Base-by-base conservation (phyloP, 2,797 vertebrate species). In the Delichon dasypus region DNA sequence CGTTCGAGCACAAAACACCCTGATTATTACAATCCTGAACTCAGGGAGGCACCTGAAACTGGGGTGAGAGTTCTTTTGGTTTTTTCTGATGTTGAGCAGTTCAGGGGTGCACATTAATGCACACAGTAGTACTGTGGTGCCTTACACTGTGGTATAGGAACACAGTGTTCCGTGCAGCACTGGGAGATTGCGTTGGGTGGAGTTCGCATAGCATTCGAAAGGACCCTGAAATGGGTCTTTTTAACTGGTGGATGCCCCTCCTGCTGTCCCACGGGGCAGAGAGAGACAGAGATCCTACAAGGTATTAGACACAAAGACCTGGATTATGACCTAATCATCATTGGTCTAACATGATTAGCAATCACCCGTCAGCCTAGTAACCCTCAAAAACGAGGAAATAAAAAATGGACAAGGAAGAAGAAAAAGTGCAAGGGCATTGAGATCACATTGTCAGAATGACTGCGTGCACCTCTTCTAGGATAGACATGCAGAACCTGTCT, bases 21-120 rank as follows among this genome's bases (percentile, higher is more conserved):
- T 77, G 95, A 86, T 94, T 91, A 89, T 94, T 96, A 93, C 92
- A 95, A 64, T 89, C 90, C 92, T 92, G 94, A 95, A 84, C 93
- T 95, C 95, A 96, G 95, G 81, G 92, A 95, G 76, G 78, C 93
- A 97, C 88, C 94, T 95, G 97, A 90, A 88, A 78, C 85, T 58
- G 86, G 95, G 96, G 92, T 96, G 88, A 97, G 96, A 97, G 86
- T 84, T 90, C 94, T 96, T 96, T 91, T 83, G 82, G 11, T 90
- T 95, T 93, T 88, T 95, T 93, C 61, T 94, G 90, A 67, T 66
- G 66, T 94, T 80, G 84, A 85, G 60, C 58, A 79, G 51, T 87
- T 92, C 76, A 42, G 85, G 86, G 53, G 36, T 45, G 30, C 47
- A 61, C 51, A 42, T 79, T 73, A 72, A 68, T 51, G 55, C 65